phyloP scores from a whole-genome alignment of 2,888 invertebrate species.

The Neocrepidodera transversa region DNA sequence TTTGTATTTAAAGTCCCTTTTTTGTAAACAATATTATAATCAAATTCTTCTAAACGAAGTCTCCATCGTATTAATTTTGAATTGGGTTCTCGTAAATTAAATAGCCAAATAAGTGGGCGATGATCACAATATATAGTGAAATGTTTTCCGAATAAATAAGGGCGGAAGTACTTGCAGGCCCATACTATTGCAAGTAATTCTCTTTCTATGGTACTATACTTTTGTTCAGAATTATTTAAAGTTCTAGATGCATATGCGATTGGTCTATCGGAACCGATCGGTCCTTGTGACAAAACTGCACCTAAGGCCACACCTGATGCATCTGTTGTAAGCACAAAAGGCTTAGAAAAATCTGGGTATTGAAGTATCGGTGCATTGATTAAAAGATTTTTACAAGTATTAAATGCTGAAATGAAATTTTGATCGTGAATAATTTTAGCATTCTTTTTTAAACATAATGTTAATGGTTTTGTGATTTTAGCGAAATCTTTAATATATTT shows the following conservation, averaged over 20 bases:
- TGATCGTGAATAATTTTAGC: constrained; percentile 28
- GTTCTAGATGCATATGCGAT: constrained; percentile 37
- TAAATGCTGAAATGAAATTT: constrained; percentile 30
- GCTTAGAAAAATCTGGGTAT: constrained; percentile 43
- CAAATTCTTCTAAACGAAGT: constrained; percentile 22
- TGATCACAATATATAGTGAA: constrained; percentile 10
- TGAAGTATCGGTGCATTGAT: constrained; percentile 37
- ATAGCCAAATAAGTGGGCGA: constrained; percentile 35
- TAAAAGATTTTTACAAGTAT: constrained; percentile 36
- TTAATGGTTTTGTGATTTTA: constrained; percentile 37
- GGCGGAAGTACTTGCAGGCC: constrained; percentile 37
- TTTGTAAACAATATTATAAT: constrained; percentile 21
- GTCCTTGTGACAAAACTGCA: constrained; percentile 40
- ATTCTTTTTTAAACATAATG: constrained; percentile 34
- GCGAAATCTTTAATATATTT: constrained; percentile 36
- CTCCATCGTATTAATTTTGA: constrained; percentile 24
- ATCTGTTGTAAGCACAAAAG: constrained; percentile 44
- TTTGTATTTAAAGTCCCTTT: constrained; percentile 13
- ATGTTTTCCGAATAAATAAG: constrained; percentile 21
- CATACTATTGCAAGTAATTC: constrained; percentile 40
- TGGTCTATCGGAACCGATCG: constrained; percentile 36
- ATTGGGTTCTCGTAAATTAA: constrained; percentile 23
- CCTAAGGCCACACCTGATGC: constrained; percentile 40
- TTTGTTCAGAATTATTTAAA: constrained; percentile 29
- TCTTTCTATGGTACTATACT: constrained; percentile 39